Percentiles rank a stretch among this genome's conserved stretches.
Conservation (phyloP, 2,113 vertebrate species). For the Gambusia holbrooki region DNA sequence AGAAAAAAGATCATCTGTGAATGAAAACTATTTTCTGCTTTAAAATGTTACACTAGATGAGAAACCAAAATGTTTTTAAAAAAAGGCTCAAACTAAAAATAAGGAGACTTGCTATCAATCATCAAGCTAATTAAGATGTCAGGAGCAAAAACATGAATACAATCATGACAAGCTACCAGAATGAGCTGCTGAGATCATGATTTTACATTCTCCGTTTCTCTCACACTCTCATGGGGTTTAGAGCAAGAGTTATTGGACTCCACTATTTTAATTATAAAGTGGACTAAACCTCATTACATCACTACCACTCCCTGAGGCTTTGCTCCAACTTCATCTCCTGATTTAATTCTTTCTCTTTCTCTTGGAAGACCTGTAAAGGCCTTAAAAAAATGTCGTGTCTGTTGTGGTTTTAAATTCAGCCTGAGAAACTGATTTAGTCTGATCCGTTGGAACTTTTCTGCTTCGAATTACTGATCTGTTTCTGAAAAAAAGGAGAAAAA, state of each 20-base stretch:
- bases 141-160: background rate
- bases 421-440: constrained; percentile 7
- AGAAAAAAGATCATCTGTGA: background rate
- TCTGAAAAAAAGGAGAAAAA: background rate
- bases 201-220: background rate
- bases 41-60: background rate
- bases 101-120: background rate
- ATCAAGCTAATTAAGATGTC: background rate
- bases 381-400: background rate
- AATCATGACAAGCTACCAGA: background rate
- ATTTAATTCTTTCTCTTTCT: constrained; percentile 13
- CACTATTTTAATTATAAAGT: constrained; percentile 39
- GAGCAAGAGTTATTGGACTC: constrained; percentile 23
- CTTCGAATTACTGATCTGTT: constrained; percentile 35
- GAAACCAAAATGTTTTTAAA: background rate
- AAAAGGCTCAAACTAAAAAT: background rate
- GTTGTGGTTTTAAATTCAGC: constrained; percentile 18
- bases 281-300: constrained; percentile 25
- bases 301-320: constrained; percentile 14
- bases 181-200: background rate
- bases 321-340: constrained; percentile 5
- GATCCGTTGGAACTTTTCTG: constrained; percentile 16
- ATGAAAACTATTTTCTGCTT: background rate
- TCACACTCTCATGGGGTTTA: background rate
- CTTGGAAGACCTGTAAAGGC: background rate